Evolutionary conservation across 2,888 invertebrate genomes (phyloP).

Genomic region (Terebella lapidaria): DNA sequence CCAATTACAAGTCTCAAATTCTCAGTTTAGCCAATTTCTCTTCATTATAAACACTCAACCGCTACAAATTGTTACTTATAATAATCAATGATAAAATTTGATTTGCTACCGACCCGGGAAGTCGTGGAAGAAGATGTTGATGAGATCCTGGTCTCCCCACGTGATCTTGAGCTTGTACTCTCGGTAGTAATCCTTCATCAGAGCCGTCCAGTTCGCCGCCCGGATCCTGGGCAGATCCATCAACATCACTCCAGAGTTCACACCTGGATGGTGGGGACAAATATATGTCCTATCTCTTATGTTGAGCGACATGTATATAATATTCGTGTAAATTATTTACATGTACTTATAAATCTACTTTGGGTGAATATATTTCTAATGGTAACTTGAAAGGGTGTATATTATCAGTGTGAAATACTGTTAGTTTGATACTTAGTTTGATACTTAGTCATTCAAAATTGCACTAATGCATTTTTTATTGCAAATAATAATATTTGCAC

Average conservation of each 20-base stretch:
- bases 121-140: constrained; percentile 83
- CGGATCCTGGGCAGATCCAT: constrained; percentile 94
- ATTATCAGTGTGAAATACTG: too few species aligned
- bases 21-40: not conserved
- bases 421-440: too few species aligned
- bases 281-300: constrained; percentile 1
- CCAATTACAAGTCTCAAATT: not conserved
- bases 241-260: constrained; percentile 95
- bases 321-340: not conserved
- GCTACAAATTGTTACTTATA: too few species aligned
- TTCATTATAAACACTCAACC: not conserved
- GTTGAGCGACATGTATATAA: not conserved
- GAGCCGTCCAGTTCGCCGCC: constrained; percentile 76
- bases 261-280: constrained; percentile 59
- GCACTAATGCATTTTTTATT: too few species aligned
- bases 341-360: not conserved
- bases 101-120: constrained; percentile 74
- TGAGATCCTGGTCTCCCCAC: constrained; percentile 97
- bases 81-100: too few species aligned
- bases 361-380: too few species aligned
- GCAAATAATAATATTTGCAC: too few species aligned
- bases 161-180: constrained; percentile 81
- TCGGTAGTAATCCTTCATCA: constrained; percentile 77
- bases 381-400: too few species aligned
- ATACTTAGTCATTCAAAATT: too few species aligned